Evolutionary conservation across 2,888 invertebrate species (phyloP), one percentile per base, ranked within the genome.

Genomic region (Entomobrya multifasciata): DNA sequence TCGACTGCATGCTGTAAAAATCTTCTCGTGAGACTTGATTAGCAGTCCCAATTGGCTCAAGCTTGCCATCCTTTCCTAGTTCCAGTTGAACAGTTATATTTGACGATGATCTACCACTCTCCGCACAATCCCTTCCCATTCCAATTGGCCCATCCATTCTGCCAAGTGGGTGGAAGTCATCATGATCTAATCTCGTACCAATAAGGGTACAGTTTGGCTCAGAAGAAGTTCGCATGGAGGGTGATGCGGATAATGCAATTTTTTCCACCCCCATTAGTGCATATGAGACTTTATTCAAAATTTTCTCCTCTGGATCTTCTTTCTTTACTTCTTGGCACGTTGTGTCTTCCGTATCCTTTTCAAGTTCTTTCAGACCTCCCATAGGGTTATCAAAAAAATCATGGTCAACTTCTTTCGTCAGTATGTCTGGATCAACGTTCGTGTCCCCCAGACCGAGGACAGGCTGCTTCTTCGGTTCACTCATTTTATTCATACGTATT

Each of bases 331-430:
- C 52, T 74, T 74, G 74, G 74, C 74, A 74, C 74, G 49, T 49
- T n/a, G 36, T n/a, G n/a, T n/a, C n/a, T n/a, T 8, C 5, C 4
- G 41, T 11, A n/a, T 20, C 44, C 2, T 4, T 30, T 15, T 20
- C 77, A 2, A 2, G 41, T 10, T 41, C 41, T n/a, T 2, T 13
- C 15, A 6, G 36, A 36, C 30, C 47, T n/a, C 25, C 67, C 27
- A 41, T 15, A n/a, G 88, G 88, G 57, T 88, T 79, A 47, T 89
- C 89, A 30, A 89, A 89, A 74, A 89, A 89, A 60, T 88, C 87
- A 67, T 89, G 88, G 44, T 89, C 89, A 17, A 89, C 80, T 25
- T 89, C 89, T 20, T 85, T 85, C 1, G 83, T 88, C 15, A 87
- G 78, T 11, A 88, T 84, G 11, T 87, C 88, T 17, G 88, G 80